Evolutionary conservation across 2,888 invertebrate genomes (phyloP), one percentile per base, ranked within the genome.

Genomic region (Rhingia campestris): DNA sequence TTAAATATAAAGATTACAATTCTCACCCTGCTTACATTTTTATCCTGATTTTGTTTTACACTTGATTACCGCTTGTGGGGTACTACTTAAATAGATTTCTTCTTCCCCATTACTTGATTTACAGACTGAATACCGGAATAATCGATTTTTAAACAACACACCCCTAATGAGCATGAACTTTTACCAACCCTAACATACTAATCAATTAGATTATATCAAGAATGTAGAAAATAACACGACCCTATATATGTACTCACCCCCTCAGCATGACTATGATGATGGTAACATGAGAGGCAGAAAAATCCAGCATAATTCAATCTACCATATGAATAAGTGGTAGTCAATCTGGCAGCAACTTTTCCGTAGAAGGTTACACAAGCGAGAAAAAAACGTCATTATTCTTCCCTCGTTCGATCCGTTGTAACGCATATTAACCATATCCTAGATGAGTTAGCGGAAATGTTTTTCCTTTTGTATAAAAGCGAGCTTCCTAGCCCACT

Each of bases 271-370:
- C 39, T 5, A 6, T 6, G 4, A 12, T 22, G 12, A 33, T 14
- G 43, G 10, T 1, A 10, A 14, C n/a, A 35, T 22, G 9, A 35
- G n/a, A 32, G 12, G 53, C 14, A 47, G 35, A 47, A 59, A 81
- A 70, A 72, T 61, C 14, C 41, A 53, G 33, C 53, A 73, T 81
- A 73, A 76, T 66, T 72, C 51, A 77, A 77, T 82, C 49, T 72
- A 67, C 67, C 63, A 66, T 79, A 63, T 82, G 73, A 82, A 73
- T 66, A 67, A 67, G 72, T 66, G 63, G 43, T 63, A 67, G 72
- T 73, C 70, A 76, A 81, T 59, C 81, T 54, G 72, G 64, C 53
- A 66, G 56, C 47, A 77, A 75, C 69, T 56, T 75, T 75, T 58
- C 51, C 58, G 47, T 47, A 54, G 45, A 58, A 30, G 51, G 14